Base-by-base conservation (phyloP, 2,797 vertebrate species). In the Columba guinea region DNA sequence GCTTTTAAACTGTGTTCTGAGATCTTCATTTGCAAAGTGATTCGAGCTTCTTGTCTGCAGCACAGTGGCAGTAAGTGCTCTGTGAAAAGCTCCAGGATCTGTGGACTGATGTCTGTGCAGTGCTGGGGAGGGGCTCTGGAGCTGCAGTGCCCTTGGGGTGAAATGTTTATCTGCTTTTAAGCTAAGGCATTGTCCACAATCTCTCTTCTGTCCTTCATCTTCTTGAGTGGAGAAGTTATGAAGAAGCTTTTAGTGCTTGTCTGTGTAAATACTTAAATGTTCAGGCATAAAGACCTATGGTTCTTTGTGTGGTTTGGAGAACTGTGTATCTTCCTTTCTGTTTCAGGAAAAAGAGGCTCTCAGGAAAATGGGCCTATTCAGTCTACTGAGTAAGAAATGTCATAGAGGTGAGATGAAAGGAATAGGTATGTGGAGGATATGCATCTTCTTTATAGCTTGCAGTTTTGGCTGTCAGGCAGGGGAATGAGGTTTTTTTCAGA, bases 1-100 rank as follows among this genome's bases (percentile, higher is more conserved):
- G 53, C 74, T 81, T 93, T 90, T 64, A 81, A 90, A 87, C 84
- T 34, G 11, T 63, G 35, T 68, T 75, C 62, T 5, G 35, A 75
- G 27, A 81, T 78, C 46, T 86, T 78, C 30, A 46, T 92, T 89
- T 90, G n/a, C 69, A 87, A 81, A 64, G 56, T 52, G 80, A 49
- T 71, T 60, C 70, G 63, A 93, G 46, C 39, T n/a, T 74, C 83
- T 60, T 62, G n/a, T 92, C 65, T 78, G 74, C 62, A 89, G 58
- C 81, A 49, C 24, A 60, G 84, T 27, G 68, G 48, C 56, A 83
- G 37, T 59, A 51, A 90, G 52, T 55, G 65, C 44, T 68, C 34
- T 60, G 30, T 55, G 65, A 67, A 63, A 73, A 84, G 49, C 73
- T 74, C 28, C 68, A 32, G 78, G 49, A 52, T 12, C 35, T 41